phyloP scores from a whole-genome alignment of 2,113 vertebrate genomes.

The Mus musculus region DNA sequence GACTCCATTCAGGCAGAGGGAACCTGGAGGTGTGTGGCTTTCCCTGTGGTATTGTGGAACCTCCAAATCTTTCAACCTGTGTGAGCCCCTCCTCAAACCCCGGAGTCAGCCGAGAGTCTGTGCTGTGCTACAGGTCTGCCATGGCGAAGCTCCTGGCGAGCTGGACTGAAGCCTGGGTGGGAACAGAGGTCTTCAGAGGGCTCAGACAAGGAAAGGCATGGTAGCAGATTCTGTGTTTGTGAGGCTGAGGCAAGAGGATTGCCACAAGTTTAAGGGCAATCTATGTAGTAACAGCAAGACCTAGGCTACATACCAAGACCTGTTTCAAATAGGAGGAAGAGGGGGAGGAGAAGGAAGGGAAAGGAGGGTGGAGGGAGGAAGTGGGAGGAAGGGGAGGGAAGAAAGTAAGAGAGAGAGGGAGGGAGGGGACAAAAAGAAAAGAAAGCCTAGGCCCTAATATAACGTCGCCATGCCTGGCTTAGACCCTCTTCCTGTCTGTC shows the following conservation, averaged over 20 bases:
- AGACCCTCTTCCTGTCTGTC: background rate
- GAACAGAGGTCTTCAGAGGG: background rate
- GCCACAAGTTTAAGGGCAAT: background rate
- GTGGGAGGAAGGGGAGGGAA: too few relatives aligned
- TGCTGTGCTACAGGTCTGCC: background rate
- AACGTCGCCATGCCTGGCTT: background rate
- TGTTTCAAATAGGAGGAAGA: background rate
- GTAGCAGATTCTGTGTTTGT: background rate
- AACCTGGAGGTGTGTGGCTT: background rate
- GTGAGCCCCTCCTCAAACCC: background rate
- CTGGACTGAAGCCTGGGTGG: background rate
- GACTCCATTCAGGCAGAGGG: background rate
- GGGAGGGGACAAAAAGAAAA: background rate
- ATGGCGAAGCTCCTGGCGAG: background rate
- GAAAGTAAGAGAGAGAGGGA: background rate
- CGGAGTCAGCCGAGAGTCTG: background rate
- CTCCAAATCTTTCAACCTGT: background rate
- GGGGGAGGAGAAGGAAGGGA: fast-evolving
- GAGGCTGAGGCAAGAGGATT: background rate
- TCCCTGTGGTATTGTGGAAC: background rate
- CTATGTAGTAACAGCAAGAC: background rate
- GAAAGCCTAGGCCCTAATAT: background rate
- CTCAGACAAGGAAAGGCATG: background rate
- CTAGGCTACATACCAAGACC: background rate
- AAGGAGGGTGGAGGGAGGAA: background rate